These are phyloP conservation scores for Entomyzon cyanotis DNA, from an alignment of 2,113 vertebrate species.

Conservation along the genomic window DNA sequence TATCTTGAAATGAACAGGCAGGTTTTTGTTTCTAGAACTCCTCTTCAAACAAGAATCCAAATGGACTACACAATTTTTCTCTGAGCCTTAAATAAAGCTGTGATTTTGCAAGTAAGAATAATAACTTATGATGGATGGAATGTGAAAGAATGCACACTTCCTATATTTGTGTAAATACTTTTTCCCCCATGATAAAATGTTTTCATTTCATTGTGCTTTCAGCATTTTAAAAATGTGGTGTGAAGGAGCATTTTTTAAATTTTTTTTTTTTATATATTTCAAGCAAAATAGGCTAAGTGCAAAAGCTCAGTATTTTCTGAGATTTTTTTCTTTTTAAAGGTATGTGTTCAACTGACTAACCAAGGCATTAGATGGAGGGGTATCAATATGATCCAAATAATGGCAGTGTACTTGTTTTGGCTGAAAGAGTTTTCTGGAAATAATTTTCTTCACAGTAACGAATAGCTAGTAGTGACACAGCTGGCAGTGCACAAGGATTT, in stretches of 20 bases:
- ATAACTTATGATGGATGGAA: background rate
- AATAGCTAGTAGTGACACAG: background rate
- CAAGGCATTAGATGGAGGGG: background rate
- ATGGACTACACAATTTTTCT: background rate
- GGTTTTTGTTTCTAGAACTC: background rate
- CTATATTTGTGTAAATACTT: background rate
- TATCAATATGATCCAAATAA: background rate
- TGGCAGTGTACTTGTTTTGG: background rate
- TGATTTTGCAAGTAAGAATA: background rate
- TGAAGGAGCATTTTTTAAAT: background rate
- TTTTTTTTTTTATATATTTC: background rate
- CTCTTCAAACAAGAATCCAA: background rate
- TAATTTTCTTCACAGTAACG: background rate
- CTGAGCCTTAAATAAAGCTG: background rate
- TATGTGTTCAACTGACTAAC: background rate
- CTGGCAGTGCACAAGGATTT: background rate
- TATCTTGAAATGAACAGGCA: background rate
- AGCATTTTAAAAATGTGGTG: background rate
- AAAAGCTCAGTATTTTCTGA: background rate
- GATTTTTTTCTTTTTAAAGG: background rate
- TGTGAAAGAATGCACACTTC: background rate
- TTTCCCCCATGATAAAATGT: background rate
- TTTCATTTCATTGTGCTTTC: background rate
- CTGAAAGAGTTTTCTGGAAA: background rate
- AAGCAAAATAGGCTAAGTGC: background rate